phyloP scores from a whole-genome alignment of 2,888 invertebrate genomes.

The Meliscaeva auricollis region DNA sequence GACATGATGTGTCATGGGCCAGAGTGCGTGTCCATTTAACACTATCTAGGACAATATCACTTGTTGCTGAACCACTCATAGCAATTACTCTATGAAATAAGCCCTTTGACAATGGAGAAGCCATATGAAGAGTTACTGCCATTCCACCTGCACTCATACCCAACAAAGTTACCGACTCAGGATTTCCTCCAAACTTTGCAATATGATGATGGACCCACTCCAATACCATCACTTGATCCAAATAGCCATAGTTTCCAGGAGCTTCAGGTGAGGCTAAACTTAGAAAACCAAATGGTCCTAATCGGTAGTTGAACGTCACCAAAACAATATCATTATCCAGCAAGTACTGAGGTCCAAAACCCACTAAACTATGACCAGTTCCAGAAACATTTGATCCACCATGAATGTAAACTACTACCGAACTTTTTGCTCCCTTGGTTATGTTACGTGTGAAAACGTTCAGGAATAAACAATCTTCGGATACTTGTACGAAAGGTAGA shows the following conservation, averaged over 20 bases:
- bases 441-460: conserved; percentile 86
- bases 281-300: conserved; percentile 85
- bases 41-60: conserved; percentile 84
- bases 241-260: conserved; percentile 88
- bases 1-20: conserved; percentile 86
- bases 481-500: conserved; percentile 55
- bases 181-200: conserved; percentile 87
- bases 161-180: conserved; percentile 86
- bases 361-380: conserved; percentile 78
- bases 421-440: conserved; percentile 17
- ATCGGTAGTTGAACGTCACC: conserved; percentile 81
- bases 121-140: conserved; percentile 85
- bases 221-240: conserved; percentile 88
- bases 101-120: conserved; percentile 87
- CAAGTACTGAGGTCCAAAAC: conserved; percentile 80
- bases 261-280: conserved; percentile 87
- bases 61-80: conserved; percentile 87
- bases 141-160: conserved; percentile 86
- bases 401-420: conserved; percentile 81
- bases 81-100: conserved; percentile 89
- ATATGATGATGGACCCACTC: conserved; percentile 88
- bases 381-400: conserved; percentile 80
- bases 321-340: conserved; percentile 81
- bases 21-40: conserved; percentile 86
- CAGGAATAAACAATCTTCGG: conserved; percentile 88